Base-by-base conservation (phyloP, 2,113 vertebrate genomes). In the Ia io region DNA sequence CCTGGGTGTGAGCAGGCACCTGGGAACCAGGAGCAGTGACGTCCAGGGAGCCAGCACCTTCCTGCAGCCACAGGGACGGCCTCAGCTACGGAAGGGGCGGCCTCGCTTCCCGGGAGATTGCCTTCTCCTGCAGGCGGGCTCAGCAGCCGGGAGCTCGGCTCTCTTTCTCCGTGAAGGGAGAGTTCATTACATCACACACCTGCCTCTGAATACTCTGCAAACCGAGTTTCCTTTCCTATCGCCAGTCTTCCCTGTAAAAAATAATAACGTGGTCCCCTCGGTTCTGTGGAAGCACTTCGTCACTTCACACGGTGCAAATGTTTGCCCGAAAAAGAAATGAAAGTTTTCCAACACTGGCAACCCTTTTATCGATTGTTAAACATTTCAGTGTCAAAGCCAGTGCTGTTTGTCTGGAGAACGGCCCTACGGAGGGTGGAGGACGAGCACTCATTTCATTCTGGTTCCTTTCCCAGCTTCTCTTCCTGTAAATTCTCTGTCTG, bases 401-500 rank as follows among this genome's bases (percentile, higher is more conserved):
- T 88, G 51, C 97, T 97, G 96, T 95, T 97, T 96, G 96, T 93
- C 85, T 8, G 56, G 70, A 89, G 91, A 97, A 51, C 0, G 71
- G 42, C 83, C 69, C 63, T 71, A 87, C 96, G 92, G 63, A 79
- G 97, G 96, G 97, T 96, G 93, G 97, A 98, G 97, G 97, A 97
- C 73, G 97, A 97, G 96, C 95, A 83, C 90, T 93, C 91, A 0
- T 88, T 97, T 97, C 53, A 53, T 97, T 97, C 98, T 98, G 98
- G 98, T 97, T 98, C 97, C 95, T 97, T 98, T 98, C 98, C 98
- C 98, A 98, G 98, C 98, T 98, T 92, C 98, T 98, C 97, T 98
- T 98, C 98, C 98, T 98, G 98, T 98, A 98, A 98, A 98, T 98
- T 97, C 98, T 98, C 98, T 98, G 98, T 98, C 98, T 99, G 98